Evolutionary conservation across 2,797 vertebrate species (phyloP).

Genomic region (Gallirallus australis): DNA sequence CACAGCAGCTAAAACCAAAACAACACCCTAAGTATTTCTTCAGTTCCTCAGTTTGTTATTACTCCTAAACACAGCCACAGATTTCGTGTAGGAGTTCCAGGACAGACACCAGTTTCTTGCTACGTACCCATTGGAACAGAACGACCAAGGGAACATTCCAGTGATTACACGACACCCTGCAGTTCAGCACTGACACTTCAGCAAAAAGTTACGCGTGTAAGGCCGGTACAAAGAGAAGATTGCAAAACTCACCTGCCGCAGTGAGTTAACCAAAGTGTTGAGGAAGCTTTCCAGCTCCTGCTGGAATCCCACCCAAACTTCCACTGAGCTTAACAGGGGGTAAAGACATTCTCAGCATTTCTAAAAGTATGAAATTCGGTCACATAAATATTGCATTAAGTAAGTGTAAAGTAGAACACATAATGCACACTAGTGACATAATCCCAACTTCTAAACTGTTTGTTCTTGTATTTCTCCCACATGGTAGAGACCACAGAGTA

Average conservation of each 20-base stretch:
- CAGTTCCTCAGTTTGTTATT: neutral
- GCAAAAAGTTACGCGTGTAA: neutral
- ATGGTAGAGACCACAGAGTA: neutral
- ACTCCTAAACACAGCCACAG: neutral
- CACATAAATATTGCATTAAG: neutral
- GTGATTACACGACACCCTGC: neutral
- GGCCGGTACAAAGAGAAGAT: rapidly evolving
- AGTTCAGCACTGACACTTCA: neutral
- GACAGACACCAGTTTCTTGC: neutral
- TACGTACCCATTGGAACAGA: neutral
- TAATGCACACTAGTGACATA: neutral
- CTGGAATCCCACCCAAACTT: neutral
- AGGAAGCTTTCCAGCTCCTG: neutral
- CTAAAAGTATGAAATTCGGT: neutral
- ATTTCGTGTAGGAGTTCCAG: neutral
- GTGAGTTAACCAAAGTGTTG: neutral
- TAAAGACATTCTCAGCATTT: neutral
- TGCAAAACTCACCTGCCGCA: neutral
- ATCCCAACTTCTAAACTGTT: neutral
- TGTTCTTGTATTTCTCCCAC: neutral
- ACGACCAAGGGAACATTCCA: neutral
- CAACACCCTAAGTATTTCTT: neutral
- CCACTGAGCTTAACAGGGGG: neutral
- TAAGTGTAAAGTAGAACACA: neutral
- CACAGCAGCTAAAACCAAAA: neutral